phyloP scores from a whole-genome alignment of 2,797 vertebrate genomes.

The Saxicola maurus region DNA sequence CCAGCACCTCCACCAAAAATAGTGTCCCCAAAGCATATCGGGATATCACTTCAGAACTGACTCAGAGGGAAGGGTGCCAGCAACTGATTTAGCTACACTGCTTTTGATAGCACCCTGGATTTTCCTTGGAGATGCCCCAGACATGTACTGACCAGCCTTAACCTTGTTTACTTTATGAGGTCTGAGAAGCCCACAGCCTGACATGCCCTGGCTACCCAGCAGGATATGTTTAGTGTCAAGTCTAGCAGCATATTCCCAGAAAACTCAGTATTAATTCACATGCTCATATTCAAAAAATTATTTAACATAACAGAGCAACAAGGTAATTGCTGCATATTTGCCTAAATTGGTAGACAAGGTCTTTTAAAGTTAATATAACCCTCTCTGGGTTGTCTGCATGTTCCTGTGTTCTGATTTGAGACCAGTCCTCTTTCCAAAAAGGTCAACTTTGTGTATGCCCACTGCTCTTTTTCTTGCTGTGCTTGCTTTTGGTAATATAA shows the following conservation, averaged over 20 bases:
- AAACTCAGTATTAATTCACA: neutral
- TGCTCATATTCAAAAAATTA: conserved; percentile 16
- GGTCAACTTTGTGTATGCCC: neutral
- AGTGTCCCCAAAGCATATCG: conserved; percentile 53
- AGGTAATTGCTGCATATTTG: neutral
- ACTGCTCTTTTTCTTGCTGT: neutral
- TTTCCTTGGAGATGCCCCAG: conserved; percentile 65
- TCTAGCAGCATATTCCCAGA: conserved; percentile 14
- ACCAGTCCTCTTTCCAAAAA: neutral
- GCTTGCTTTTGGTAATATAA: neutral
- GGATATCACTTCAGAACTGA: conserved; percentile 60
- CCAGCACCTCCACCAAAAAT: conserved; percentile 58
- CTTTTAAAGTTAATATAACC: neutral
- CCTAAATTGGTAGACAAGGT: neutral
- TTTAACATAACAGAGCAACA: conserved; percentile 14
- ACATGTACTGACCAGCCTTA: conserved; percentile 54
- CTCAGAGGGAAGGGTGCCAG: conserved; percentile 55
- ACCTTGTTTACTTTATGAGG: conserved; percentile 57
- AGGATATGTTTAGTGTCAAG: conserved; percentile 27
- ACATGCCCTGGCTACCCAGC: neutral
- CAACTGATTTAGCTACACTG: conserved; percentile 46
- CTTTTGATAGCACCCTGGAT: conserved; percentile 60
- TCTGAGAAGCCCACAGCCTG: conserved; percentile 49
- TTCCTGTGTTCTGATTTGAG: neutral
- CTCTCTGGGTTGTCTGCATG: neutral